phyloP scores from a whole-genome alignment of 2,113 vertebrate genomes.

The Salminus brasiliensis region DNA sequence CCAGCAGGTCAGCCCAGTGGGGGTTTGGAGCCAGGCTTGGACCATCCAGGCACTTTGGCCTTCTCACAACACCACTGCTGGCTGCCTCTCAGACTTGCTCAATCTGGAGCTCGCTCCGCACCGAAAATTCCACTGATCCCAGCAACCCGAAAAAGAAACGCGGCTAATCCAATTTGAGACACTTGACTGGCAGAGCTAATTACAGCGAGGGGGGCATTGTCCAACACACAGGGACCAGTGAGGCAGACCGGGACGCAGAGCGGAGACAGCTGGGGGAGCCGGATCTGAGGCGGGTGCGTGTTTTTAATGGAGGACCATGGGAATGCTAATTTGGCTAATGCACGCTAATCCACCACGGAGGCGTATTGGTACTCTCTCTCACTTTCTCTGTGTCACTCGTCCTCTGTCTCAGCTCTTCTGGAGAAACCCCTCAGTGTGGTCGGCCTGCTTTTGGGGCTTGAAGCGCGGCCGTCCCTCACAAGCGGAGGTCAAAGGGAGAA shows the following conservation, averaged over 20 bases:
- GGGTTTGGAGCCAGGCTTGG: conserved; percentile 7
- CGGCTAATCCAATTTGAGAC: conserved; percentile 71
- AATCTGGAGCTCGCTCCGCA: conserved; percentile 29
- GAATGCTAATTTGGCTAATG: conserved; percentile 65
- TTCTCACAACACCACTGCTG: conserved; percentile 5
- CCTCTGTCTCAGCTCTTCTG: conserved; percentile 10
- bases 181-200: conserved; percentile 73
- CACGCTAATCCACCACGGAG: conserved; percentile 41
- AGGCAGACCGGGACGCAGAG: conserved; percentile 59
- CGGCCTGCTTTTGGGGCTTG: background rate
- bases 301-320: conserved; percentile 47
- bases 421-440: conserved; percentile 24
- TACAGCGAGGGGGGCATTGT: conserved; percentile 60
- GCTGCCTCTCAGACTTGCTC: background rate
- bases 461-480: conserved; percentile 31
- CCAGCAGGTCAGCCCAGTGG: background rate
- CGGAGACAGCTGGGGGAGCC: conserved; percentile 63
- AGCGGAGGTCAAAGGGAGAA: conserved; percentile 22
- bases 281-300: conserved; percentile 23
- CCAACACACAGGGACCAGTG: conserved; percentile 61
- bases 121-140: conserved; percentile 28
- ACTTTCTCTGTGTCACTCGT: conserved; percentile 8
- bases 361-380: conserved; percentile 4
- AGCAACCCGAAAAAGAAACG: conserved; percentile 48
- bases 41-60: background rate